Percentiles rank a stretch among this genome's conserved stretches.
Evolutionary conservation across 2,888 invertebrate species (phyloP).

Genomic region (Cybosia mesomella): DNA sequence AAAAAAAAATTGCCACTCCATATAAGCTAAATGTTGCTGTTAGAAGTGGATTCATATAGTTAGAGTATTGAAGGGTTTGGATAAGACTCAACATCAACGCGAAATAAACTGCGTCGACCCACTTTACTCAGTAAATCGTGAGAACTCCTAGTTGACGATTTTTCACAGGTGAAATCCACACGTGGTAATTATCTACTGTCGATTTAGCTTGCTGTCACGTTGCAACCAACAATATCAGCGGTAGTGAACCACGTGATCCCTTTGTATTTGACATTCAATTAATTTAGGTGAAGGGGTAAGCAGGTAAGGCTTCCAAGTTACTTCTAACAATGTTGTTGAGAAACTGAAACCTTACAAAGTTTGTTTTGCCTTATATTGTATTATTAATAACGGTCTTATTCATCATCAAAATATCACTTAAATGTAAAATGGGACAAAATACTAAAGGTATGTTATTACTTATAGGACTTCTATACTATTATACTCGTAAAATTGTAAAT

Average conservation of each 20-base stretch:
- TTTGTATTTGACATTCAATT: not conserved
- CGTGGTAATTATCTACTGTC: too few relatives aligned
- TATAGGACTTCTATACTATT: too few relatives aligned
- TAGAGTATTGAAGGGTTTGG: too few relatives aligned
- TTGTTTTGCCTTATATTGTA: not conserved
- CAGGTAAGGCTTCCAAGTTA: not conserved
- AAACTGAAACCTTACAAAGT: conserved; percentile 5
- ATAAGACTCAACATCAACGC: too few relatives aligned
- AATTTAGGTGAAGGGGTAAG: not conserved
- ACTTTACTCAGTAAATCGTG: too few relatives aligned
- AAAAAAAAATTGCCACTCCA: too few relatives aligned
- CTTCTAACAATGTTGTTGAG: not conserved
- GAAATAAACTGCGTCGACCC: too few relatives aligned
- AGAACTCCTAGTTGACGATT: too few relatives aligned
- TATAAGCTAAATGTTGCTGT: too few relatives aligned
- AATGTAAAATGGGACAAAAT: not conserved
- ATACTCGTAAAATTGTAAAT: too few relatives aligned
- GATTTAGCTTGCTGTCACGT: not conserved
- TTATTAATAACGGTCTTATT: not conserved
- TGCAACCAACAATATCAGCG: not conserved
- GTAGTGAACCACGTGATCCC: not conserved
- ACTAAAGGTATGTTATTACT: not conserved
- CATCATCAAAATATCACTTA: not conserved
- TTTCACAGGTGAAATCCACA: not conserved
- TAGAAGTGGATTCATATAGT: too few relatives aligned